Percentiles rank a stretch among this genome's conserved stretches.
These are phyloP conservation scores for Drosophila engyochracea DNA, from an alignment of 2,888 invertebrate species.

Conservation along the genomic window DNA sequence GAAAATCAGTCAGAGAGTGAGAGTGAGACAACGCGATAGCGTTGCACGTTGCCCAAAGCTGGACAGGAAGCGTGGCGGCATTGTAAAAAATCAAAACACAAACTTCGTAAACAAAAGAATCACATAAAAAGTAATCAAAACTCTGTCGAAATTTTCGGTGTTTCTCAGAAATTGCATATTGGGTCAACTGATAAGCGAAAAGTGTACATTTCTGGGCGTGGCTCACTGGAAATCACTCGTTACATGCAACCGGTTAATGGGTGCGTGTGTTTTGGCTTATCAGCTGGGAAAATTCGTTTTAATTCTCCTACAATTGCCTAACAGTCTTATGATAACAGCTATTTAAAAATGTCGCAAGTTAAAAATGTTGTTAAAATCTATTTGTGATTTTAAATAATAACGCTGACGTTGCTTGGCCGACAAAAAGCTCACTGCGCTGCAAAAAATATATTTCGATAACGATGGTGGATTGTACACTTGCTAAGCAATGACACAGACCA, in stretches of 20 bases:
- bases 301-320: not conserved
- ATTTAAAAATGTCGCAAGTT: not conserved
- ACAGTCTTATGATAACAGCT: not conserved
- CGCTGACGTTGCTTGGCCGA: not conserved
- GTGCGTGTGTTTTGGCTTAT: constrained; percentile 35
- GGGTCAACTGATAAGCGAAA: constrained; percentile 36
- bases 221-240: not conserved
- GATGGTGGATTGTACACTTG: not conserved
- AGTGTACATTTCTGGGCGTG: constrained; percentile 27
- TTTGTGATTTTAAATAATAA: not conserved
- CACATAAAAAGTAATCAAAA: constrained; percentile 18
- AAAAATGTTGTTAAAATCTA: not conserved
- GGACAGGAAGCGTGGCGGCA: constrained; percentile 55
- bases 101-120: constrained; percentile 4
- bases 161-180: constrained; percentile 44
- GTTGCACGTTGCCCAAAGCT: constrained; percentile 38
- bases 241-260: constrained; percentile 8
- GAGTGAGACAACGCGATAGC: constrained; percentile 21
- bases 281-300: constrained; percentile 21
- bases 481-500: constrained; percentile 30
- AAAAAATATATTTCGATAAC: not conserved
- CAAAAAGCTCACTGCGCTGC: constrained; percentile 31
- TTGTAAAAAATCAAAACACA: constrained; percentile 16
- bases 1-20: constrained; percentile 50
- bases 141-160: constrained; percentile 5